Evolutionary conservation across 2,888 invertebrate genomes (phyloP).

Genomic region (Halictus ligatus): DNA sequence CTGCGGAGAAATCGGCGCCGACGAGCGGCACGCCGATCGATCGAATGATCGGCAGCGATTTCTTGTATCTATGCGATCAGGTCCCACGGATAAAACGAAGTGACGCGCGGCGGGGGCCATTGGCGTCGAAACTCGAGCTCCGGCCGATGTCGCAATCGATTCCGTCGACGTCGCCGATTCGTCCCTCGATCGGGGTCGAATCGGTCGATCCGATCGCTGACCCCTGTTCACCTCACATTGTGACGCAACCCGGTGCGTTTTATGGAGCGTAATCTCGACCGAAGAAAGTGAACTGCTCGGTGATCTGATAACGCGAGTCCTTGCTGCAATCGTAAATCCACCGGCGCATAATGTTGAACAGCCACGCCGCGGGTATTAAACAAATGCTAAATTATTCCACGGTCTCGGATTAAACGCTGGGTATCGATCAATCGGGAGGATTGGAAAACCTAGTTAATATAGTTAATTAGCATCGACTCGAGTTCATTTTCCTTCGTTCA

Average conservation of each 20-base stretch:
- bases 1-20: slow-evolving; percentile 71
- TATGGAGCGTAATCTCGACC: slow-evolving; percentile 8
- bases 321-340: slow-evolving; percentile 12
- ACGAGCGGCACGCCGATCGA: slow-evolving; percentile 53
- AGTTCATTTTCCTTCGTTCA: neutral
- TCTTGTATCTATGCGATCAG: slow-evolving; percentile 55
- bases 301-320: slow-evolving; percentile 4
- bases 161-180: slow-evolving; percentile 46
- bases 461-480: neutral
- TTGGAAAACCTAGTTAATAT: neutral
- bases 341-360: neutral
- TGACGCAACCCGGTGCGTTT: slow-evolving; percentile 30
- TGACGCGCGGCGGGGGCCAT: slow-evolving; percentile 18
- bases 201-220: slow-evolving; percentile 30
- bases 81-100: slow-evolving; percentile 53
- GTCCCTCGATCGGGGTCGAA: slow-evolving; percentile 24
- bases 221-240: slow-evolving; percentile 22
- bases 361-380: neutral
- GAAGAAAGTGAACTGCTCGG: neutral
- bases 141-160: slow-evolving; percentile 64
- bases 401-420: neutral
- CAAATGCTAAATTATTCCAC: slow-evolving; percentile 18
- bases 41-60: slow-evolving; percentile 61
- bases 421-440: slow-evolving; percentile 13
- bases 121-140: slow-evolving; percentile 66